Evolutionary conservation across 2,797 vertebrate genomes (phyloP).

Genomic region (Spinus olivaceus): DNA sequence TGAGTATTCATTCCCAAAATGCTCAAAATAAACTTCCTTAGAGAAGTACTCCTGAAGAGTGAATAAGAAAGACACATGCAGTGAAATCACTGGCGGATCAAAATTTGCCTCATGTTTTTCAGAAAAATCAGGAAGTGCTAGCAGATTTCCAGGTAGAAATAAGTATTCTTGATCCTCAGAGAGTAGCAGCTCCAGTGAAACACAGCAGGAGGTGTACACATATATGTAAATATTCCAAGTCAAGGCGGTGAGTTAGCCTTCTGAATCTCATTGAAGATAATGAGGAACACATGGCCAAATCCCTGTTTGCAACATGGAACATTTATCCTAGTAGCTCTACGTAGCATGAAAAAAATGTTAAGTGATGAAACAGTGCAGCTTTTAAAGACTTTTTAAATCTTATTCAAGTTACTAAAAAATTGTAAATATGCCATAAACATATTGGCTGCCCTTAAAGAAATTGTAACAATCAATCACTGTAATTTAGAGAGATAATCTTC

Average conservation of each 20-base stretch:
- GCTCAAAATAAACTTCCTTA: background rate
- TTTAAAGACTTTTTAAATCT: background rate
- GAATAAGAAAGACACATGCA: background rate
- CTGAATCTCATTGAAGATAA: constrained; percentile 30
- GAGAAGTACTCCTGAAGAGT: background rate
- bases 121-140: background rate
- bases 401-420: background rate
- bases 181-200: background rate
- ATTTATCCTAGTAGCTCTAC: background rate
- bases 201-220: background rate
- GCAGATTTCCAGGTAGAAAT: background rate
- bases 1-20: background rate
- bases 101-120: background rate
- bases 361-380: background rate
- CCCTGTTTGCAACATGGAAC: background rate
- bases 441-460: background rate
- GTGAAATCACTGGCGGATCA: background rate
- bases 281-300: background rate
- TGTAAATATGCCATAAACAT: background rate
- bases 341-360: constrained; percentile 23
- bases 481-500: background rate
- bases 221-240: background rate
- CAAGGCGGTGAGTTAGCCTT: background rate
- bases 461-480: background rate
- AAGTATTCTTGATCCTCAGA: background rate